Percentiles rank a stretch among this genome's conserved stretches.
Evolutionary conservation across 2,888 invertebrate genomes (phyloP).

Genomic region (Catocala sponsa): DNA sequence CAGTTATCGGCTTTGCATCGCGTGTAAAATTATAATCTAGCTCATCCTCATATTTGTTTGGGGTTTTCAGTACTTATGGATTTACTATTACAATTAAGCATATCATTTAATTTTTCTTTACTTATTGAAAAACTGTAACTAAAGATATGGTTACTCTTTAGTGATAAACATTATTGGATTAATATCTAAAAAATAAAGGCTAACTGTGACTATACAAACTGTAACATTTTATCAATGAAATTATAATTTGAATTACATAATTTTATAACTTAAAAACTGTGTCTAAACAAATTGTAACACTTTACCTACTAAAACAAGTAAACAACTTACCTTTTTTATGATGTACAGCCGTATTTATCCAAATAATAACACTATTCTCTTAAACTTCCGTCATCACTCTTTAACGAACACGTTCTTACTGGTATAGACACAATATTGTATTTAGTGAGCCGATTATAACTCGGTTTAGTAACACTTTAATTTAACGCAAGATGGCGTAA

Average conservation of each 20-base stretch:
- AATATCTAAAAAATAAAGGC: slow-evolving; percentile 15
- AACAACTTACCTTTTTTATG: slow-evolving; percentile 13
- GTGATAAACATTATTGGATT: slow-evolving; percentile 12
- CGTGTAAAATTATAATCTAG: slow-evolving; percentile 13
- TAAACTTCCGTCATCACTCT: slow-evolving; percentile 22
- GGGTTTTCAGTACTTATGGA: too few relatives aligned
- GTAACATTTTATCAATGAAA: slow-evolving; percentile 9
- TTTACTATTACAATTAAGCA: not conserved
- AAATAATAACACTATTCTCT: slow-evolving; percentile 11
- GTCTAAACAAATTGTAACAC: slow-evolving; percentile 2
- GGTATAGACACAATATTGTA: slow-evolving; percentile 27
- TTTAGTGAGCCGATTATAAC: slow-evolving; percentile 18
- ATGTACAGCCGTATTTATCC: slow-evolving; percentile 9
- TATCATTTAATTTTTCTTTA: slow-evolving; percentile 16
- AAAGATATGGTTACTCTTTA: slow-evolving; percentile 14
- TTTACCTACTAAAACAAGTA: slow-evolving; percentile 6
- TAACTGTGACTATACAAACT: slow-evolving; percentile 12
- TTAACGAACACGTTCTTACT: slow-evolving; percentile 16
- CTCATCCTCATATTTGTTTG: too few relatives aligned
- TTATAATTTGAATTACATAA: not conserved
- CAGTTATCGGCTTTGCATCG: slow-evolving; percentile 19
- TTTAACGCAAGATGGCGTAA: slow-evolving; percentile 17
- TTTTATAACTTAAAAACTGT: slow-evolving; percentile 5
- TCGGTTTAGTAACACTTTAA: slow-evolving; percentile 1
- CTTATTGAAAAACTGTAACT: slow-evolving; percentile 11